These are phyloP conservation scores for Orthonevra nobilis DNA, from an alignment of 2,888 invertebrate species.

Conservation along the genomic window DNA sequence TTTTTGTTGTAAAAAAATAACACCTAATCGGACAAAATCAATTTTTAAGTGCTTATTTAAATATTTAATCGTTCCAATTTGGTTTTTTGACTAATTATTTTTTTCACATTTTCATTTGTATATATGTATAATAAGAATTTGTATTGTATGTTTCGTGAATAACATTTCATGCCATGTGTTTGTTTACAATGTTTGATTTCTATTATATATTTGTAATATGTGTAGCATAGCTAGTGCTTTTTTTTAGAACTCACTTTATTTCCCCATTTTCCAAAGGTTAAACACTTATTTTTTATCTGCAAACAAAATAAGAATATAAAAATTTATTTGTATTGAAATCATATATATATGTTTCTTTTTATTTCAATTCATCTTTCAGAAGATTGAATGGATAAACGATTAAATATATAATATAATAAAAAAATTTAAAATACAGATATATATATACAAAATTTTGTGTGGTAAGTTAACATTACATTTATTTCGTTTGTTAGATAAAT, in stretches of 20 bases:
- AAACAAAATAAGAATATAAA: slow-evolving; percentile 56
- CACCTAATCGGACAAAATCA: no score
- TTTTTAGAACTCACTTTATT: slow-evolving; percentile 52
- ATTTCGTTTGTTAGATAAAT: slow-evolving; percentile 57
- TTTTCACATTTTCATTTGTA: no score
- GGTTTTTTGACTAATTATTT: no score
- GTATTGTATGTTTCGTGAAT: neutral
- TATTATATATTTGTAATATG: no score
- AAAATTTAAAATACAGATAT: slow-evolving; percentile 70
- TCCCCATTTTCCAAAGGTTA: slow-evolving; percentile 66
- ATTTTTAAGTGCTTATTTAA: no score
- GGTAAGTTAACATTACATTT: slow-evolving; percentile 78
- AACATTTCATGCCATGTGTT: no score
- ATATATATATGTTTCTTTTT: slow-evolving; percentile 74
- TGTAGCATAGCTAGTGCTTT: slow-evolving; percentile 10
- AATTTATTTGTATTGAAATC: slow-evolving; percentile 62
- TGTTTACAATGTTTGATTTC: no score
- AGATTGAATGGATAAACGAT: slow-evolving; percentile 80
- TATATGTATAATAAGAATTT: neutral
- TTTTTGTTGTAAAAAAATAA: no score
- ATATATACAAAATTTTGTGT: slow-evolving; percentile 79
- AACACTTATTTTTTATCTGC: slow-evolving; percentile 71
- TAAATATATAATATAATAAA: slow-evolving; percentile 73
- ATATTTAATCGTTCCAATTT: no score
- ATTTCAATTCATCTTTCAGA: slow-evolving; percentile 80